Percentiles rank a stretch among this genome's conserved stretches.
These are phyloP conservation scores for Numenius phaeopus DNA, from an alignment of 2,797 vertebrate species.

Conservation along the genomic window DNA sequence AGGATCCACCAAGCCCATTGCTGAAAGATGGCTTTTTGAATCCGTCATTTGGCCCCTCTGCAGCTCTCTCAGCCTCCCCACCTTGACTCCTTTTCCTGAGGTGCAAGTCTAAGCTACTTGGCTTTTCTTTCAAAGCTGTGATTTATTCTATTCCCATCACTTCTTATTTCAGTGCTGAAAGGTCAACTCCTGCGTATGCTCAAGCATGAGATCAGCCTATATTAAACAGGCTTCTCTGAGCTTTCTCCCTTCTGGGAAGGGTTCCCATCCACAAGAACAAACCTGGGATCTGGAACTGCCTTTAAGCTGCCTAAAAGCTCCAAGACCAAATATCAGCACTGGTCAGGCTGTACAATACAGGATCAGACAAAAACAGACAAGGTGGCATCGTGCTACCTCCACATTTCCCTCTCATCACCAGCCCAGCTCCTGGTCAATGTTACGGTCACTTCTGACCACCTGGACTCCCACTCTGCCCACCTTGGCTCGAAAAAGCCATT, in stretches of 20 bases:
- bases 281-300: not conserved
- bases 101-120: not conserved
- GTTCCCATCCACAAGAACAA: conserved; percentile 36
- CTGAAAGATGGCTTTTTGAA: not conserved
- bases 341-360: not conserved
- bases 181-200: conserved; percentile 40
- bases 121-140: conserved; percentile 20
- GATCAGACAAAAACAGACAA: not conserved
- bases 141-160: conserved; percentile 49
- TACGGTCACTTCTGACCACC: not conserved
- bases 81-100: conserved; percentile 1
- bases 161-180: conserved; percentile 57
- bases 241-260: conserved; percentile 48
- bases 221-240: conserved; percentile 45
- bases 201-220: conserved; percentile 60
- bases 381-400: not conserved
- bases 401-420: not conserved
- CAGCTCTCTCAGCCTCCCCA: not conserved
- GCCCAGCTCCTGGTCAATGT: not conserved
- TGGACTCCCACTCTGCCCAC: not conserved
- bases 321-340: not conserved
- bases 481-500: not conserved
- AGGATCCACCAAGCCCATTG: not conserved
- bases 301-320: not conserved
- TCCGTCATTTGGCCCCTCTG: not conserved